A percentile compares a stretch with the other conserved stretches of the same genome.
Conservation (phyloP, 2,113 vertebrate genomes). For the Cichladusa arquata region DNA sequence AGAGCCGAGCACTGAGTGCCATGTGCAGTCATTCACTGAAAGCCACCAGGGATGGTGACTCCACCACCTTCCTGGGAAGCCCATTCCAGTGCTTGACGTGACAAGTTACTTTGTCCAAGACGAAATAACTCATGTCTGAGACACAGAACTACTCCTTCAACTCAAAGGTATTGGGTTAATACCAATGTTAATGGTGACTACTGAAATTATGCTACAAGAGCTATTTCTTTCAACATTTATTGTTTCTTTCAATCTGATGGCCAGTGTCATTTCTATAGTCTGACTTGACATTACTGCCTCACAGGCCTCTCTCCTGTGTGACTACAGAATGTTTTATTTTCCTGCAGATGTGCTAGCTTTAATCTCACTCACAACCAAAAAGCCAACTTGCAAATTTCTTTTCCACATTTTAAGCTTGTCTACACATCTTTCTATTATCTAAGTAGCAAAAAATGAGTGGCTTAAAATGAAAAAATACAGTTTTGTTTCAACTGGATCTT, state of each 20-base stretch:
- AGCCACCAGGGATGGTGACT: not conserved
- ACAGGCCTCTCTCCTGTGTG: not conserved
- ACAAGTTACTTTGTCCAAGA: not conserved
- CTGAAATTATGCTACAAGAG: not conserved
- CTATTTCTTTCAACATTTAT: not conserved
- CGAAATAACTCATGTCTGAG: not conserved
- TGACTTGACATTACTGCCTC: not conserved
- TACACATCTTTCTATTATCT: not conserved
- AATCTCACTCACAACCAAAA: not conserved
- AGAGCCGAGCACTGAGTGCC: not conserved
- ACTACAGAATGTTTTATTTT: not conserved
- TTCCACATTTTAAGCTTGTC: not conserved
- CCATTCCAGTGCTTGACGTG: not conserved
- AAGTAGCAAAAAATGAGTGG: not conserved
- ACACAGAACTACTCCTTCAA: not conserved
- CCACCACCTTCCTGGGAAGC: not conserved
- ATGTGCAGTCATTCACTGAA: accelerated
- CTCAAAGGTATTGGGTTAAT: not conserved
- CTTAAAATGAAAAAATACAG: not conserved
- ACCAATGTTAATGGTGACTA: not conserved
- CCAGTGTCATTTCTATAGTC: not conserved
- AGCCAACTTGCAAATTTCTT: not conserved
- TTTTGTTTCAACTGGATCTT: not conserved
- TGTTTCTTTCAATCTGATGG: not conserved
- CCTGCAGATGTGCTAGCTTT: not conserved